Evolutionary conservation across 2,888 invertebrate genomes (phyloP), one percentile per base, ranked within the genome.

Genomic region (Digitonthophagus gazella): DNA sequence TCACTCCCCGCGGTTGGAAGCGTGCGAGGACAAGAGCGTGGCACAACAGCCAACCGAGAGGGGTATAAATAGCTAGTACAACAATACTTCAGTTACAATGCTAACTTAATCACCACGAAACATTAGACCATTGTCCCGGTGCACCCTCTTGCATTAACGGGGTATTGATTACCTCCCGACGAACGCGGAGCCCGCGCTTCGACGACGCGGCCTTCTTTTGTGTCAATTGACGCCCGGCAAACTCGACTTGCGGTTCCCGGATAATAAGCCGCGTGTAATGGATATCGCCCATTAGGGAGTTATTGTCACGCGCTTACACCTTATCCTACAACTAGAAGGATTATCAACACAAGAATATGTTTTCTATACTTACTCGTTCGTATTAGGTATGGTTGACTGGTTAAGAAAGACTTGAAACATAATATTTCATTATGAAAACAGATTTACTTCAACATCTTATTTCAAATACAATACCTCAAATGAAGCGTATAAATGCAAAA

Each of bases 41-140:
- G 28, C 11, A 44, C 28, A 44, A 44, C 28, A 44, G 28, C 28
- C 28, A 3, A 44, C 28, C 4, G 28, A 44, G 28, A 44, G 28
- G 28, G 61, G 67, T 67, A 67, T 67, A 58, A 67, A 67, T 67
- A 58, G 58, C 67, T 28, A 22, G 61, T 58, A 67, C 67, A 61
- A 67, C 67, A 67, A 67, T 67, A 67, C 67, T 67, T 67, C 67
- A 28, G 58, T 58, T 28, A 44, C 58, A 67, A 67, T 67, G 67
- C 67, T 67, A 67, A 67, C 67, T 67, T 67, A 67, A 67, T 67
- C 67, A 67, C 67, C 67, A 57, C 58, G 67, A 67, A 67, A 67
- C 67, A 67, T 67, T 67, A 67, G 67, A 58, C 67, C 58, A 67
- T 67, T 67, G 67, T 67, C 58, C 67, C 58, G 61, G 15, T 67